These are phyloP conservation scores for Psephotus haematonotus DNA, from an alignment of 2,113 vertebrate species.

Conservation along the genomic window DNA sequence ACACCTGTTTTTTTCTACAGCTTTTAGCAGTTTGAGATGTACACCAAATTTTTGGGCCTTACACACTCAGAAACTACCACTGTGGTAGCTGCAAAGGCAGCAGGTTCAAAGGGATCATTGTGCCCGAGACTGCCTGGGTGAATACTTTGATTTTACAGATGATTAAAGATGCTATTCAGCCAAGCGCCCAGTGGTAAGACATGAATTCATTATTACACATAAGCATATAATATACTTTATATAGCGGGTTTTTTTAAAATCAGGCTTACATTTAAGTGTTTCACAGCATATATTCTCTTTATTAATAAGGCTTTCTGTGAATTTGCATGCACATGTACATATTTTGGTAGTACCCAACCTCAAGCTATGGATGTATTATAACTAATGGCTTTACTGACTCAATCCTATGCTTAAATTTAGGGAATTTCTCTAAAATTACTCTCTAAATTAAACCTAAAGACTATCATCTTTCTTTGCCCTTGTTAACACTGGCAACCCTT, in stretches of 20 bases:
- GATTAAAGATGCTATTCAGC: not conserved
- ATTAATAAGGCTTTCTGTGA: not conserved
- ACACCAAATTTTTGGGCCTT: not conserved
- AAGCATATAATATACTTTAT: not conserved
- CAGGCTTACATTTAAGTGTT: not conserved
- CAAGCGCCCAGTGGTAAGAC: not conserved
- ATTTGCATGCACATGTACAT: rapidly evolving
- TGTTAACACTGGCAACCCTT: not conserved
- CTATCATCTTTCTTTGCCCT: not conserved
- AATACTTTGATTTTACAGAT: not conserved
- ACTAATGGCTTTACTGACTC: not conserved
- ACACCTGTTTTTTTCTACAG: not conserved
- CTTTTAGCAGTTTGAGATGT: not conserved
- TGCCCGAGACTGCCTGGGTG: no score
- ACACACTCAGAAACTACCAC: not conserved
- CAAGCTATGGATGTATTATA: not conserved
- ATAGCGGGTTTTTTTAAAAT: not conserved
- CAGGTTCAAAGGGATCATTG: not conserved
- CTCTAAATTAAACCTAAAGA: not conserved
- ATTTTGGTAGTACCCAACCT: not conserved
- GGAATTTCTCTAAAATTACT: not conserved
- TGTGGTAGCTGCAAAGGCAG: not conserved
- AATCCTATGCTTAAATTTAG: not conserved
- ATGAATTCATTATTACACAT: not conserved
- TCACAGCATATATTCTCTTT: not conserved